Evolutionary conservation across 2,888 invertebrate genomes (phyloP).

Genomic region (Lasioglossum oenotherae): DNA sequence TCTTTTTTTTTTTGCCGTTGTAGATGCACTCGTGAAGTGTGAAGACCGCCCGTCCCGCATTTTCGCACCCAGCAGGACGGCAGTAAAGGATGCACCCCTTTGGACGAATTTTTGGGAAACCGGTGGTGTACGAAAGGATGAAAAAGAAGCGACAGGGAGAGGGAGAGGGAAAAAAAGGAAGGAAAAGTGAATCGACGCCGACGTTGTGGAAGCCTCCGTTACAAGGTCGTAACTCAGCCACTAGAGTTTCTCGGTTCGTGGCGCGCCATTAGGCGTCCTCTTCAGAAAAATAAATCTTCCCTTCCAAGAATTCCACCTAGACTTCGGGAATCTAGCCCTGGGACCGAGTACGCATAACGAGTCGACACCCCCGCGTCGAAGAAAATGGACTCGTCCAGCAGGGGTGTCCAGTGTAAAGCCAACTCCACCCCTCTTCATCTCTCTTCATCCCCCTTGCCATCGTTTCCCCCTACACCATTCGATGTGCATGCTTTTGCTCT

Average conservation of each 20-base stretch:
- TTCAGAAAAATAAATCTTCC: slow-evolving; percentile 83
- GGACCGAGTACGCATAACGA: slow-evolving; percentile 57
- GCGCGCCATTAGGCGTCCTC: slow-evolving; percentile 80
- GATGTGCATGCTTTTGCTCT: background rate
- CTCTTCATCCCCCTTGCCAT: background rate
- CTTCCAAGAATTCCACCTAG: slow-evolving; percentile 76
- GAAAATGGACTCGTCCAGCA: slow-evolving; percentile 71
- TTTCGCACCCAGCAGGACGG: slow-evolving; percentile 42
- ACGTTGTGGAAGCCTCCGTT: slow-evolving; percentile 76
- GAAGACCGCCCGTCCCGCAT: slow-evolving; percentile 31
- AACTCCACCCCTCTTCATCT: slow-evolving; percentile 45
- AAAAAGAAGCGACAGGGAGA: slow-evolving; percentile 5
- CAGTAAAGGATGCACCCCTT: slow-evolving; percentile 44
- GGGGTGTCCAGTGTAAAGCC: slow-evolving; percentile 60
- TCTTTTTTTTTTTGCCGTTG: slow-evolving; percentile 9
- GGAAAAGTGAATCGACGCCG: slow-evolving; percentile 69
- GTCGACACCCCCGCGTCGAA: slow-evolving; percentile 66
- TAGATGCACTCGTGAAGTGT: slow-evolving; percentile 11
- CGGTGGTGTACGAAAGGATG: background rate
- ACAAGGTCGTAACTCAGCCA: slow-evolving; percentile 81
- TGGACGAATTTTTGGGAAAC: slow-evolving; percentile 40
- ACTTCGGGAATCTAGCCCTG: slow-evolving; percentile 51
- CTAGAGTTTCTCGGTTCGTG: slow-evolving; percentile 77
- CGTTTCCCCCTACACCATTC: background rate
- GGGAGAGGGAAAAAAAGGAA: slow-evolving; percentile 16